A percentile compares a stretch with the other conserved stretches of the same genome.
phyloP scores from a whole-genome alignment of 1,140 invertebrate species.

The Sinella curviseta region DNA sequence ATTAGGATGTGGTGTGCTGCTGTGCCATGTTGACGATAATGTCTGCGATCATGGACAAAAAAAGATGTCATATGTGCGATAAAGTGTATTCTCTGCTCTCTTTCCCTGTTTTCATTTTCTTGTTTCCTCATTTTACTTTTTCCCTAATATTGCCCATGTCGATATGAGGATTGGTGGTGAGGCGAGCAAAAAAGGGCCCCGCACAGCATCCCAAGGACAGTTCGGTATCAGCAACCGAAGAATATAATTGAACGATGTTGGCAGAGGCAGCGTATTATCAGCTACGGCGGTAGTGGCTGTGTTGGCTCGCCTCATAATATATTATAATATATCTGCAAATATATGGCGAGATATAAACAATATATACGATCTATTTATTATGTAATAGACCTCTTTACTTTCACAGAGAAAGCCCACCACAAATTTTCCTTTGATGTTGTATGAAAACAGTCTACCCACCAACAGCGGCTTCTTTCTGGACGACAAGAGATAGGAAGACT shows the following conservation, averaged over 20 bases:
- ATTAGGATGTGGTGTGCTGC: not conserved
- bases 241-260: no score
- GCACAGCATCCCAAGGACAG: not conserved
- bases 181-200: not conserved
- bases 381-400: not conserved
- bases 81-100: not conserved
- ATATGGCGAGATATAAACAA: no score
- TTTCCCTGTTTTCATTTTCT: not conserved
- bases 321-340: no score
- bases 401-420: not conserved
- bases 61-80: no score
- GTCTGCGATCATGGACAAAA: not conserved
- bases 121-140: not conserved
- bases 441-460: not conserved
- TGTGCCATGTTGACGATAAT: not conserved
- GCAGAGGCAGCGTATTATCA: no score
- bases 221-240: no score
- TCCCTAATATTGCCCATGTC: not conserved
- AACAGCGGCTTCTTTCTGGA: no score
- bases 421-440: constrained; percentile 10
- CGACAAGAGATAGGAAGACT: no score
- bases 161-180: not conserved
- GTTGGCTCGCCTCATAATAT: no score
- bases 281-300: no score
- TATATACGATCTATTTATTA: not conserved